Conservation (phyloP, 1,140 invertebrate genomes). For the Neodiprion lecontei region DNA sequence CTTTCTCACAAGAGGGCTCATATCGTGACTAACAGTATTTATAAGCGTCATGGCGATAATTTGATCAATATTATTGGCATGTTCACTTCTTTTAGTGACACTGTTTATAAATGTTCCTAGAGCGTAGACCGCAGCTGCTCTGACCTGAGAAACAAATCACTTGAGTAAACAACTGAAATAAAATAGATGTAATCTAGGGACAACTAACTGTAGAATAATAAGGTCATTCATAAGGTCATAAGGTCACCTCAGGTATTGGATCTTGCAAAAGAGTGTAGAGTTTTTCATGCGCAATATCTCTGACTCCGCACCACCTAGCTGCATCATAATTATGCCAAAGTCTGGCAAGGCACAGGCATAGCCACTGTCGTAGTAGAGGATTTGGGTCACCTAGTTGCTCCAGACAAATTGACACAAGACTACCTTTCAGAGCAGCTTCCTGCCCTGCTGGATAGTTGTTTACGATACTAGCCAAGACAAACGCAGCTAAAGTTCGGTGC, state of each 20-base stretch:
- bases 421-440: slow-evolving; percentile 85
- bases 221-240: slow-evolving; percentile 20
- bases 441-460: slow-evolving; percentile 87
- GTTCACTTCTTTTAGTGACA: slow-evolving; percentile 81
- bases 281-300: slow-evolving; percentile 97
- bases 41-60: slow-evolving; percentile 87
- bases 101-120: slow-evolving; percentile 92
- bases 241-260: slow-evolving; percentile 79
- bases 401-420: slow-evolving; percentile 87
- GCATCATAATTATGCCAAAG: slow-evolving; percentile 94
- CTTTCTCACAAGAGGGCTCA: slow-evolving; percentile 86
- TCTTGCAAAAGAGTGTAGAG: slow-evolving; percentile 82
- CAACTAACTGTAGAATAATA: background rate
- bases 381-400: slow-evolving; percentile 77
- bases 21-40: slow-evolving; percentile 80
- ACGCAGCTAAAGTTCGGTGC: slow-evolving; percentile 88
- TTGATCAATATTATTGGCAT: slow-evolving; percentile 93
- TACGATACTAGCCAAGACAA: slow-evolving; percentile 92
- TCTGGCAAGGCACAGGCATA: slow-evolving; percentile 91
- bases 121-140: slow-evolving; percentile 90
- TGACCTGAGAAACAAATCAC: slow-evolving; percentile 65
- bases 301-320: slow-evolving; percentile 93
- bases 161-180: no score
- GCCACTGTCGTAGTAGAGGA: slow-evolving; percentile 85
- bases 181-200: no score